A percentile compares a stretch with the other conserved stretches of the same genome.
Conservation (phyloP, 2,888 invertebrate genomes). For the Osmoderma eremita region DNA sequence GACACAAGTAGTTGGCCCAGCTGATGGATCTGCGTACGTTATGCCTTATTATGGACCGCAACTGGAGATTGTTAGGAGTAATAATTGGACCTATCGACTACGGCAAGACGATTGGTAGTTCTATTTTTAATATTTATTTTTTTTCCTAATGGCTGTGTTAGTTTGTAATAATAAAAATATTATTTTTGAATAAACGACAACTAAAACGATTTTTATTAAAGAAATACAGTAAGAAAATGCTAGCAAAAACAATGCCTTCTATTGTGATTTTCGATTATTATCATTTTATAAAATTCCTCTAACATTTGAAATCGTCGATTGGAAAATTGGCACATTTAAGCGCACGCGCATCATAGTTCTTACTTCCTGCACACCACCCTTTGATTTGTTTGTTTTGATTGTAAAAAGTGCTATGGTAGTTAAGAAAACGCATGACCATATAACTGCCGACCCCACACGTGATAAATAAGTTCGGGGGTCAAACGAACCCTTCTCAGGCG, state of each 20-base stretch:
- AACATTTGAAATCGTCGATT: too few species aligned
- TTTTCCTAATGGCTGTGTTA: constrained; percentile 33
- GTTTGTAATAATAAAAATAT: constrained; percentile 2
- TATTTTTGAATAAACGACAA: background rate
- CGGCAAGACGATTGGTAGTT: constrained; percentile 79
- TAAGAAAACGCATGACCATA: background rate
- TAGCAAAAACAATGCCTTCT: too few species aligned
- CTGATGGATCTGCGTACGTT: constrained; percentile 94
- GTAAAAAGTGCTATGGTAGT: background rate
- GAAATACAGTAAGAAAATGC: too few species aligned
- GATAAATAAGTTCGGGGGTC: constrained; percentile 9
- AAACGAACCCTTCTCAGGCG: background rate
- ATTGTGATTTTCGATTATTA: too few species aligned
- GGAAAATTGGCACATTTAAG: too few species aligned
- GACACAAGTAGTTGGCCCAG: constrained; percentile 92
- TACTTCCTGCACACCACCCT: background rate
- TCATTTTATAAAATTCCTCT: too few species aligned
- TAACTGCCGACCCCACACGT: background rate
- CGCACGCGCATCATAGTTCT: too few species aligned
- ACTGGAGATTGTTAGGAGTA: constrained; percentile 80
- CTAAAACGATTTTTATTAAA: too few species aligned
- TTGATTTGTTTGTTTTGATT: constrained; percentile 7
- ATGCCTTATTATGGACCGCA: constrained; percentile 94
- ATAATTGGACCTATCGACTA: constrained; percentile 85
- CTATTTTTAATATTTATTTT: constrained; percentile 9